Evolutionary conservation across 1,140 invertebrate species (phyloP).

Genomic region (Drosophila pseudoananassae): DNA sequence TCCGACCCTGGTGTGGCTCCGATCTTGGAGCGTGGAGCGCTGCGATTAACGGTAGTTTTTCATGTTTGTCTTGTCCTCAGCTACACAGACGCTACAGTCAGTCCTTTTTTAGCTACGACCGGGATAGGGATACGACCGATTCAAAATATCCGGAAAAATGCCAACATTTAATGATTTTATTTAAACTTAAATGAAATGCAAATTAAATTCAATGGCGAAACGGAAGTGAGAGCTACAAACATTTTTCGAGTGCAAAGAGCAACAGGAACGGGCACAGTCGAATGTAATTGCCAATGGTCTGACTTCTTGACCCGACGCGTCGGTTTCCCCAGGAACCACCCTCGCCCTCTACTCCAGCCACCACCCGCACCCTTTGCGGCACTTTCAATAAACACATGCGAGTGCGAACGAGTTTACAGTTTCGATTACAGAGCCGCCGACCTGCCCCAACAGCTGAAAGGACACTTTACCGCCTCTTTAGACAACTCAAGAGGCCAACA

Average conservation of each 20-base stretch:
- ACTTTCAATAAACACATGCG: constrained; percentile 11
- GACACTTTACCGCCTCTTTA: constrained; percentile 16
- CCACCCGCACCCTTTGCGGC: not conserved
- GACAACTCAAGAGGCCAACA: constrained; percentile 12
- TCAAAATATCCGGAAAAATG: not conserved
- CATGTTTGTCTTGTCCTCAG: too few relatives aligned
- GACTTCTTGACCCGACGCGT: constrained; percentile 18
- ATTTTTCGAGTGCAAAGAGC: not conserved
- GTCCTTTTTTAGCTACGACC: not conserved
- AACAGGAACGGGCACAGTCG: constrained; percentile 14
- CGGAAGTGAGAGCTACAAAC: not conserved
- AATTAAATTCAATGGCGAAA: not conserved
- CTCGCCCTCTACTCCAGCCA: not conserved
- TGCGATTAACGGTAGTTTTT: too few relatives aligned
- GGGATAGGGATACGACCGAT: too few relatives aligned
- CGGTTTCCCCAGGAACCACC: not conserved
- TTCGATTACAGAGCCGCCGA: constrained; percentile 34
- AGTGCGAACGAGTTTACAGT: constrained; percentile 39
- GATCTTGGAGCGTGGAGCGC: too few relatives aligned
- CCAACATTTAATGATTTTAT: too few relatives aligned
- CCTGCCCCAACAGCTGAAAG: constrained; percentile 29
- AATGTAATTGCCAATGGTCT: constrained; percentile 42
- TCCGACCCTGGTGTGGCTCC: too few relatives aligned
- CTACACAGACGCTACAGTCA: not conserved
- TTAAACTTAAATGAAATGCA: not conserved